Base-by-base conservation (phyloP, 2,113 vertebrate species). In the Engystomops pustulosus region DNA sequence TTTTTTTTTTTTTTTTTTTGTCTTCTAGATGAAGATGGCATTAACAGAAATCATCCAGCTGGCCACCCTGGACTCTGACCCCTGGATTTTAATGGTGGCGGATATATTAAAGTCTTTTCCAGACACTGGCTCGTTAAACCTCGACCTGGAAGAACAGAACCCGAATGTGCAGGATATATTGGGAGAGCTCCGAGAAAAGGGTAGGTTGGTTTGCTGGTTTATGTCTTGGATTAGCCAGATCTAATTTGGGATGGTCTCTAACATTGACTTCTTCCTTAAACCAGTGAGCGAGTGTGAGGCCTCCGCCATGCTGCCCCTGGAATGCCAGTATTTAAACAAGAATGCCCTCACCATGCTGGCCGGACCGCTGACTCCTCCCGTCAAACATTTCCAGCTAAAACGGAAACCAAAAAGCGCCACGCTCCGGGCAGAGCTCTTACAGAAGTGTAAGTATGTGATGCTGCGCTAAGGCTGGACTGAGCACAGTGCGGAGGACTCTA, bases 1-100 rank as follows among this genome's bases (percentile, higher is more conserved):
- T 86, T n/a, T n/a, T n/a, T n/a, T n/a, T n/a, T n/a, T n/a, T n/a
- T n/a, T n/a, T n/a, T n/a, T n/a, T 90, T 88, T 88, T 86, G 25
- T 75, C 51, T 80, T 70, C 25, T 90, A 98, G 98, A 99, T 99
- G 98, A 99, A 98, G 89, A 95, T 94, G 6, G 96, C 97, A 62
- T 91, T 99, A 88, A 95, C 96, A 2, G 97, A 99, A 91, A 97
- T 99, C 86, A 95, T 99, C 92, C 97, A 98, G 92, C 93, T 99
- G 51, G 98, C 98, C 77, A 95, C 96, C 1, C 94, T 98, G 91
- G 98, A 99, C 91, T 95, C 97, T 0, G 98, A 99, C 90, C 97
- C 98, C 82, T 99, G 98, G 98, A 98, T 99, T 85, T 93, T 99
- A 89, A 99, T 99, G 98, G 97, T 99, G 36, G 98, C 98, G 0